Evolutionary conservation across 2,888 invertebrate species (phyloP).

Genomic region (Trachelus tabidus): DNA sequence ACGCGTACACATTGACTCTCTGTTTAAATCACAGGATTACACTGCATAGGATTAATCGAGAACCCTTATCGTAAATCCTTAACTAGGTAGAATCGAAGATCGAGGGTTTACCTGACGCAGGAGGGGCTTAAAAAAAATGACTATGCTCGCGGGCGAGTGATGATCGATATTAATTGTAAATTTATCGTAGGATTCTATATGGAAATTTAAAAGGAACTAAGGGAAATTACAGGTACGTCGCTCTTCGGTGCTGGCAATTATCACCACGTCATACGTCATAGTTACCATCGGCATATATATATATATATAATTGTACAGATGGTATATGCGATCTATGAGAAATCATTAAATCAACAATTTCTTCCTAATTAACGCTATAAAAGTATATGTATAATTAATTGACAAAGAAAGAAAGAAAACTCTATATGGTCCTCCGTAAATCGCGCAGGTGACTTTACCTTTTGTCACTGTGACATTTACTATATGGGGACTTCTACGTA

Average conservation of each 20-base stretch:
- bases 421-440: background rate
- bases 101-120: background rate
- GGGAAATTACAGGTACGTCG: conserved; percentile 7
- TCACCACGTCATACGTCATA: background rate
- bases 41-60: background rate
- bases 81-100: background rate
- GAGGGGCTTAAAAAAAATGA: conserved; percentile 3
- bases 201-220: conserved; percentile 6
- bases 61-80: background rate
- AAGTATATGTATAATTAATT: background rate
- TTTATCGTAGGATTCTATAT: conserved; percentile 13
- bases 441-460: background rate
- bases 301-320: background rate
- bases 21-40: background rate
- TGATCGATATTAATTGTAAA: conserved; percentile 48
- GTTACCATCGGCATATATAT: background rate
- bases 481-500: background rate
- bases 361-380: background rate
- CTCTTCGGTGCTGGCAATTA: conserved; percentile 13
- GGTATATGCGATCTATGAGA: background rate
- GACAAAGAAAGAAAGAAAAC: background rate
- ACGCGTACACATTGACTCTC: background rate
- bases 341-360: background rate
- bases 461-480: background rate
- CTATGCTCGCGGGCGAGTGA: conserved; percentile 63